Evolutionary conservation across 1,140 invertebrate species (phyloP).

Genomic region (Aricia agestis): DNA sequence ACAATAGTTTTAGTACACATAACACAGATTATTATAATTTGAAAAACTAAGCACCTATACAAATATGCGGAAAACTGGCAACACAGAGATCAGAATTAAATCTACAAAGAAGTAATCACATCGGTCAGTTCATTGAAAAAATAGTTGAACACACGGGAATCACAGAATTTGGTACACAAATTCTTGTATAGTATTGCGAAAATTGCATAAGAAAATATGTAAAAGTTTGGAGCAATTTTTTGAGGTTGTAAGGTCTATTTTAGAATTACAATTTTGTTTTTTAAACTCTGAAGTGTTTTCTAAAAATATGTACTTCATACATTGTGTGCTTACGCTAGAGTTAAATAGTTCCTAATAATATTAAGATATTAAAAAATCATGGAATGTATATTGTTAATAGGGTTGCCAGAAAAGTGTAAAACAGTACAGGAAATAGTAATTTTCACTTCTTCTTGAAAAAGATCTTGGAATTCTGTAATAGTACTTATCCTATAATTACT

Average conservation of each 20-base stretch:
- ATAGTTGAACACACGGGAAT: background rate
- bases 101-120: background rate
- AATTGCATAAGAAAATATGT: background rate
- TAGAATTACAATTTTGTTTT: background rate
- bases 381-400: background rate
- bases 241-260: background rate
- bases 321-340: background rate
- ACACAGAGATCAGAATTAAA: background rate
- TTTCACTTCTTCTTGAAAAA: background rate
- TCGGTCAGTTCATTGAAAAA: background rate
- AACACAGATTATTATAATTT: background rate
- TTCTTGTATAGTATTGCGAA: background rate
- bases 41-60: background rate
- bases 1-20: no score
- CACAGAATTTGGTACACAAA: background rate
- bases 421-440: background rate
- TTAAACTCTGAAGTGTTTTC: background rate
- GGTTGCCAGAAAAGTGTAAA: background rate
- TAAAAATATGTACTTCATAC: conserved; percentile 1
- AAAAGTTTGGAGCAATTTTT: background rate
- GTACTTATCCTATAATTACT: background rate
- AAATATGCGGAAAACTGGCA: background rate
- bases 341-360: background rate
- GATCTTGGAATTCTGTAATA: background rate
- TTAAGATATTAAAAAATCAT: background rate